Evolutionary conservation across 2,888 invertebrate genomes (phyloP).

Genomic region (Loripinus fragilis): DNA sequence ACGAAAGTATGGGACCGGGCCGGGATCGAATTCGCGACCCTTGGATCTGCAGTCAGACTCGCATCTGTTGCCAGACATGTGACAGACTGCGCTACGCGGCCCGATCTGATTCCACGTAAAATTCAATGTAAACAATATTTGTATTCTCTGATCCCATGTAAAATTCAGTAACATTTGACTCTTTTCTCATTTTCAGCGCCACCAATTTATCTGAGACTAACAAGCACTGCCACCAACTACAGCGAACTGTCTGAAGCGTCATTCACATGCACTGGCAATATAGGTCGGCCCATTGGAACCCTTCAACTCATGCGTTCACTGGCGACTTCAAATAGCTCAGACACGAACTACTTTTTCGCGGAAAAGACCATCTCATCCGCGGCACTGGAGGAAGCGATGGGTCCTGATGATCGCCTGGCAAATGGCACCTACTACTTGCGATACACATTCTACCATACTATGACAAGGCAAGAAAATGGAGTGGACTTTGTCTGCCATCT

Average conservation of each 20-base stretch:
- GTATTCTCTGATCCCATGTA: too few species aligned
- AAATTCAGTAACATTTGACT: too few species aligned
- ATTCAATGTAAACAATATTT: too few species aligned
- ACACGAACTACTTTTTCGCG: slow-evolving; percentile 8
- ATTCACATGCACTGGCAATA: slow-evolving; percentile 28
- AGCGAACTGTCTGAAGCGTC: slow-evolving; percentile 9
- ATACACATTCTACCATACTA: slow-evolving; percentile 13
- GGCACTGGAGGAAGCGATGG: not conserved
- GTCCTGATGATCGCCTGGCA: not conserved
- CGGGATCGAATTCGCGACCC: too few species aligned
- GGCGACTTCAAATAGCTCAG: not conserved
- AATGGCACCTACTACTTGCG: slow-evolving; percentile 24
- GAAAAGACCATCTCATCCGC: not conserved
- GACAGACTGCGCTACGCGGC: too few species aligned
- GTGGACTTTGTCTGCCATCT: slow-evolving; percentile 18
- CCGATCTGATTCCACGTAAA: too few species aligned
- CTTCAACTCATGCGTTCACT: slow-evolving; percentile 17
- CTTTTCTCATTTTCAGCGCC: slow-evolving; percentile 26
- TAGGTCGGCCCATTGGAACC: slow-evolving; percentile 25
- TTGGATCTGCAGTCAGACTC: too few species aligned
- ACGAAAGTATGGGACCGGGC: too few species aligned
- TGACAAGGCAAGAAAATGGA: slow-evolving; percentile 28
- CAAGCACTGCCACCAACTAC: slow-evolving; percentile 5
- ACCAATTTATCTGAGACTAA: slow-evolving; percentile 28
- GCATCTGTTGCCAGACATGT: too few species aligned